A percentile compares a stretch with the other conserved stretches of the same genome.
These are phyloP conservation scores for Ceramica pisi DNA, from an alignment of 2,888 invertebrate genomes.

Conservation along the genomic window DNA sequence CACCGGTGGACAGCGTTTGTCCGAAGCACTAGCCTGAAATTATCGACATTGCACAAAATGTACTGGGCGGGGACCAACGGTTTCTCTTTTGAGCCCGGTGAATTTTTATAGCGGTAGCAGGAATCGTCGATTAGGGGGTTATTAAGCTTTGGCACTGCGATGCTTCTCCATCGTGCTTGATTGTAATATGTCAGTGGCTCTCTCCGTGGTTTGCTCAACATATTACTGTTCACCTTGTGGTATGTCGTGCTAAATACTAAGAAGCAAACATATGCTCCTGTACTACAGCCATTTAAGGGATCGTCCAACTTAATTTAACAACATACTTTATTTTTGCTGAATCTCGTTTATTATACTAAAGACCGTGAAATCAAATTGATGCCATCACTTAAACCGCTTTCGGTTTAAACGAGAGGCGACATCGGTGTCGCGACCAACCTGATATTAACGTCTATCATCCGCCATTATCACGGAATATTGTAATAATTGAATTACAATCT, in stretches of 20 bases:
- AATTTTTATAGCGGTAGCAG: slow-evolving; percentile 84
- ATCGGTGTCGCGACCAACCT: slow-evolving; percentile 57
- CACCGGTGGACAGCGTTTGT: slow-evolving; percentile 81
- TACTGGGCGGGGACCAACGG: slow-evolving; percentile 85
- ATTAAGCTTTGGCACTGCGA: slow-evolving; percentile 78
- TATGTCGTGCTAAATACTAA: slow-evolving; percentile 42
- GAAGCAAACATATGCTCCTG: slow-evolving; percentile 12
- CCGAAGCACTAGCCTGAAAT: slow-evolving; percentile 82
- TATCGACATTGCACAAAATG: slow-evolving; percentile 86
- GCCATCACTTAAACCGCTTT: slow-evolving; percentile 56
- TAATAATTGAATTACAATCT: slow-evolving; percentile 73
- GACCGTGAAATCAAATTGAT: slow-evolving; percentile 66
- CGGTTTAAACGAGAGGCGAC: slow-evolving; percentile 49
- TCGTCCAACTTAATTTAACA: slow-evolving; percentile 39
- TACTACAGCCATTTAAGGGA: slow-evolving; percentile 34
- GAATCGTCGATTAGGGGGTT: slow-evolving; percentile 81
- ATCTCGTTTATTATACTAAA: slow-evolving; percentile 54
- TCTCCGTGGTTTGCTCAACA: slow-evolving; percentile 59
- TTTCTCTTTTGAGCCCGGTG: slow-evolving; percentile 76
- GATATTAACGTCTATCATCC: slow-evolving; percentile 71
- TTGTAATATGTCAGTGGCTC: slow-evolving; percentile 66
- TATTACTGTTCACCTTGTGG: slow-evolving; percentile 57
- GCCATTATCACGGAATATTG: slow-evolving; percentile 67
- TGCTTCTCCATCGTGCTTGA: slow-evolving; percentile 65
- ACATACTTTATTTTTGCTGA: slow-evolving; percentile 24